Evolutionary conservation across 2,888 invertebrate species (phyloP).

Genomic region (Amblyjoppa proteus): DNA sequence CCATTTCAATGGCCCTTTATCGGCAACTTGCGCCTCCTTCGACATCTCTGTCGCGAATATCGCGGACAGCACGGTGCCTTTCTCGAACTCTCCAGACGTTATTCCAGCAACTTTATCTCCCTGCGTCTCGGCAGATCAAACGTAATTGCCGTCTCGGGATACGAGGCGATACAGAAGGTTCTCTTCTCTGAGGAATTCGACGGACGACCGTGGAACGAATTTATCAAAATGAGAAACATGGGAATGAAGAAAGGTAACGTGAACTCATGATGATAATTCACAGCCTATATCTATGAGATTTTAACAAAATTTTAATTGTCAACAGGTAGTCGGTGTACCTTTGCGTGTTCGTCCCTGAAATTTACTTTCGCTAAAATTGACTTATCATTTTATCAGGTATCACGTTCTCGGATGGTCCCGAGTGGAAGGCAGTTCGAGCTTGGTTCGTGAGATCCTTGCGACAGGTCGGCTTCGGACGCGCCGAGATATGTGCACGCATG

Average conservation of each 20-base stretch:
- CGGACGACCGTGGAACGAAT: constrained; percentile 89
- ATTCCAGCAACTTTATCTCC: constrained; percentile 76
- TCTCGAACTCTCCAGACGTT: constrained; percentile 75
- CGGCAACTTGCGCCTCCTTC: constrained; percentile 76
- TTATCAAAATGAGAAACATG: constrained; percentile 88
- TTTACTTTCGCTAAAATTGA: neutral
- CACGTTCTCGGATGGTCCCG: constrained; percentile 87
- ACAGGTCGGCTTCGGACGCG: constrained; percentile 87
- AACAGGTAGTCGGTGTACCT: neutral
- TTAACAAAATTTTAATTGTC: neutral
- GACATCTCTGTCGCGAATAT: constrained; percentile 70
- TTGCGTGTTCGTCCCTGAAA: neutral
- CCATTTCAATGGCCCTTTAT: constrained; percentile 81
- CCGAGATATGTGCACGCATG: constrained; percentile 86
- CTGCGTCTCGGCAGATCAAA: constrained; percentile 73
- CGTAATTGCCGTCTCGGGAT: constrained; percentile 86
- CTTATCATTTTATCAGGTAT: constrained; percentile 84
- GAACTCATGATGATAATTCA: neutral
- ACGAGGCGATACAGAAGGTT: constrained; percentile 86
- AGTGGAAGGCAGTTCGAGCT: constrained; percentile 87
- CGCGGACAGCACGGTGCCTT: constrained; percentile 79
- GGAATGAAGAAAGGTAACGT: constrained; percentile 87
- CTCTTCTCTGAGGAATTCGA: constrained; percentile 87
- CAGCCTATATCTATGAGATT: neutral
- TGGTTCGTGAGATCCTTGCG: constrained; percentile 87